Evolutionary conservation across 2,113 vertebrate species (phyloP).

Genomic region (Cyanistes caeruleus): DNA sequence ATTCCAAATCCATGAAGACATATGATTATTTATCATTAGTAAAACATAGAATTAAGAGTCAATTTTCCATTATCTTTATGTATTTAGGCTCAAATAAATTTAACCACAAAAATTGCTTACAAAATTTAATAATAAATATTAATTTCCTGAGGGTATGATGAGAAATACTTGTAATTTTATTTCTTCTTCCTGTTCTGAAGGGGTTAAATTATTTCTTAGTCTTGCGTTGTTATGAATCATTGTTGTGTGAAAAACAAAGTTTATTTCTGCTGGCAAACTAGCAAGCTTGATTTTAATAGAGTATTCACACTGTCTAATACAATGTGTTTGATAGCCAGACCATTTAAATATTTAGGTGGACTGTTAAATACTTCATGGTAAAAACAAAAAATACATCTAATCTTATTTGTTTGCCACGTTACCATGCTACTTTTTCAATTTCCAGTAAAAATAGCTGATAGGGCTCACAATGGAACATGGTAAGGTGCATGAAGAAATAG

Average conservation of each 20-base stretch:
- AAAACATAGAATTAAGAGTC: background rate
- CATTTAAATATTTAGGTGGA: background rate
- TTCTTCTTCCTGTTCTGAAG: background rate
- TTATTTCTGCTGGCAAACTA: background rate
- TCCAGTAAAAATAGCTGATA: background rate
- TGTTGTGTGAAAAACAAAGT: background rate
- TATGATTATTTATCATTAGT: background rate
- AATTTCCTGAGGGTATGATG: background rate
- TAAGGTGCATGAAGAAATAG: background rate
- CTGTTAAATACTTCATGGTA: background rate
- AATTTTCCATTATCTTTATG: background rate
- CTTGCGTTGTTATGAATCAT: background rate
- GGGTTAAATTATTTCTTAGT: background rate
- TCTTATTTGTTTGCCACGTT: background rate
- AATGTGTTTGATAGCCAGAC: background rate
- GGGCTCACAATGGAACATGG: background rate
- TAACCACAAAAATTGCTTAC: background rate
- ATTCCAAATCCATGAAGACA: background rate
- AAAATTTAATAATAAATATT: background rate
- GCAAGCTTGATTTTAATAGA: background rate
- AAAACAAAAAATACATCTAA: background rate
- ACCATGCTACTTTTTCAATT: background rate
- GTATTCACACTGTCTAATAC: background rate
- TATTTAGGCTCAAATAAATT: background rate
- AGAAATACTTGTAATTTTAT: background rate